Base-by-base conservation (phyloP, 2,888 invertebrate genomes). In the Meganola albula region DNA sequence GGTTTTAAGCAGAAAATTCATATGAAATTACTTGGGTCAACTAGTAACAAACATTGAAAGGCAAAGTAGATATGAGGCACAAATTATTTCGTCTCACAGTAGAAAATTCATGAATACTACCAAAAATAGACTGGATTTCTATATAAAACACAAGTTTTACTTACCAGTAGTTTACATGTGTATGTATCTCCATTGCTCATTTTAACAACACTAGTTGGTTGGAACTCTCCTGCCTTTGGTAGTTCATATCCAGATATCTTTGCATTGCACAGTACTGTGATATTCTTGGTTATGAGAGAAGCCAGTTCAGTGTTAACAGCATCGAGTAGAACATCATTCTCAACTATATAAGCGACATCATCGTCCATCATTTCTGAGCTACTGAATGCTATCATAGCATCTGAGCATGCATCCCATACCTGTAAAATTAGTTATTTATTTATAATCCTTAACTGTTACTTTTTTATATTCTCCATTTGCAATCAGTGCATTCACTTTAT, bases 381-480 rank as follows among this genome's bases (percentile, higher is more conserved):
- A 53, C 92, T 92, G 69, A 98, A 98, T 39, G 93, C 90, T 43
- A 98, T 96, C 56, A 93, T 84, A 0, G 97, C 93, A 73, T 96
- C 94, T 0, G 98, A 97, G 63, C 92, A 90, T 2, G 94, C 92
- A 75, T 98, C 98, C 96, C 97, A 98, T 10, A 98, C 93, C 96
- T 96, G 64, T 13, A 12, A 14, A 12, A 25, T 27, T 7, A 31
- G 10, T 2, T 22, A 5, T 6, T 3, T 9, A 24, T 21, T 16
- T 18, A 18, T 12, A 22, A 1, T 24, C n/a, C n/a, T n/a, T n/a
- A n/a, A n/a, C n/a, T n/a, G n/a, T n/a, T n/a, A n/a, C n/a, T n/a
- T n/a, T n/a, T n/a, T n/a, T n/a, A n/a, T n/a, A n/a, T n/a, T n/a
- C n/a, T n/a, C n/a, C n/a, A n/a, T n/a, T n/a, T n/a, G n/a, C n/a